Conservation (phyloP, 2,888 invertebrate genomes). For the Gasteruption jaculator region DNA sequence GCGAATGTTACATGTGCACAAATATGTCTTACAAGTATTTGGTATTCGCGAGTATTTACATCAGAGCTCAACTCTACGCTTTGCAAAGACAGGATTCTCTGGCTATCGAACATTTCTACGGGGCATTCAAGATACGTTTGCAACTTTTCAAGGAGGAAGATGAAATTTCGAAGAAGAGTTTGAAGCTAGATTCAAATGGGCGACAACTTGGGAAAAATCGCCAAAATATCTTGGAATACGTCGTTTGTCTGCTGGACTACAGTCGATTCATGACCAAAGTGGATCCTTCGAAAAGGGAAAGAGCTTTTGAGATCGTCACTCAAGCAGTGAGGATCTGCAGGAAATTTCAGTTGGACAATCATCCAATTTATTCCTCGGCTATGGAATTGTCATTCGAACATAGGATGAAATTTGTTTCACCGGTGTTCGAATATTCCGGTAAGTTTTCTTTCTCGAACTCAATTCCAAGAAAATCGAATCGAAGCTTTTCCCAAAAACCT, state of each 20-base stretch:
- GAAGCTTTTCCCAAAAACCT: too few species aligned
- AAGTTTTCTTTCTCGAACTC: conserved; percentile 23
- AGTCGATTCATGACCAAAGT: conserved; percentile 30
- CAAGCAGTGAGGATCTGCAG: conserved; percentile 31
- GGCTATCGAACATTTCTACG: conserved; percentile 38
- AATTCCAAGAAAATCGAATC: too few species aligned
- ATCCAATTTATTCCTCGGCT: conserved; percentile 31
- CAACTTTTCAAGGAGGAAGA: conserved; percentile 22
- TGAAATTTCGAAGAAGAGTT: too few species aligned
- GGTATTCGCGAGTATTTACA: conserved; percentile 33
- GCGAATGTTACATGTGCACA: conserved; percentile 40
- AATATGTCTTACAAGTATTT: conserved; percentile 38
- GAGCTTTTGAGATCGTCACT: conserved; percentile 24
- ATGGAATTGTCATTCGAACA: conserved; percentile 31
- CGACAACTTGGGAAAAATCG: conserved; percentile 27
- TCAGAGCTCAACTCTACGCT: conserved; percentile 41
- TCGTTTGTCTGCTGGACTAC: conserved; percentile 37
- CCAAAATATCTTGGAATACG: conserved; percentile 32
- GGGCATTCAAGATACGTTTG: conserved; percentile 35
- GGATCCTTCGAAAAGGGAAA: conserved; percentile 13
- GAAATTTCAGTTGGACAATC: conserved; percentile 30
- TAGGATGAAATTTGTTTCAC: conserved; percentile 23
- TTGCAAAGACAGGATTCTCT: conserved; percentile 26
- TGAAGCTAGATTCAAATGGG: too few species aligned
- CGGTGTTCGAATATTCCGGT: conserved; percentile 21